phyloP scores from a whole-genome alignment of 1,140 invertebrate genomes.

The Eueides isabella region DNA sequence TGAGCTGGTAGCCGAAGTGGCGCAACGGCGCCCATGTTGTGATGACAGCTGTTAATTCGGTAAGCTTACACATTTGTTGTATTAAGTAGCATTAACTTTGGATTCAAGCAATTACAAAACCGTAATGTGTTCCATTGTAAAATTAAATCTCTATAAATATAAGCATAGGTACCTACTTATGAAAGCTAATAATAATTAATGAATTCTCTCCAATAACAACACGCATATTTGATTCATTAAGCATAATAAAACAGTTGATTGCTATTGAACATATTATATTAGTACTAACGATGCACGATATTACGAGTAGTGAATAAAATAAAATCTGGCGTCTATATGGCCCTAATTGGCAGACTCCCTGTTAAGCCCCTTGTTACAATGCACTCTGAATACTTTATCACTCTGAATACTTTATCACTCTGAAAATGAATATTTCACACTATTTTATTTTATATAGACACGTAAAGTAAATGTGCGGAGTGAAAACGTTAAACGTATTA shows the following conservation, averaged over 20 bases:
- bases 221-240: slow-evolving; percentile 2
- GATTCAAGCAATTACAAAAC: not conserved
- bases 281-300: slow-evolving; percentile 8
- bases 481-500: too few species aligned
- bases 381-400: slow-evolving; percentile 18
- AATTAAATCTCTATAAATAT: not conserved
- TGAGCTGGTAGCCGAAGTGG: slow-evolving; percentile 53
- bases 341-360: slow-evolving; percentile 64
- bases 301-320: slow-evolving; percentile 35
- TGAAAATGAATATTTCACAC: slow-evolving; percentile 2
- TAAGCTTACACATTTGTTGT: slow-evolving; percentile 44
- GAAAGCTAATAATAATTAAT: not conserved
- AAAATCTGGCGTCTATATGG: slow-evolving; percentile 53
- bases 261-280: slow-evolving; percentile 11
- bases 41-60: slow-evolving; percentile 76
- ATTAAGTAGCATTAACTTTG: not conserved
- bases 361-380: slow-evolving; percentile 44
- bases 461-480: not conserved
- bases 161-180: not conserved
- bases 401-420: slow-evolving; percentile 15
- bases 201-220: not conserved
- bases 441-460: not conserved
- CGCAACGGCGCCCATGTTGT: slow-evolving; percentile 48
- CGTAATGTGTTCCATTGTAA: not conserved
- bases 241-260: slow-evolving; percentile 10